Evolutionary conservation across 2,113 vertebrate genomes (phyloP).

Genomic region (Amia ocellicauda): DNA sequence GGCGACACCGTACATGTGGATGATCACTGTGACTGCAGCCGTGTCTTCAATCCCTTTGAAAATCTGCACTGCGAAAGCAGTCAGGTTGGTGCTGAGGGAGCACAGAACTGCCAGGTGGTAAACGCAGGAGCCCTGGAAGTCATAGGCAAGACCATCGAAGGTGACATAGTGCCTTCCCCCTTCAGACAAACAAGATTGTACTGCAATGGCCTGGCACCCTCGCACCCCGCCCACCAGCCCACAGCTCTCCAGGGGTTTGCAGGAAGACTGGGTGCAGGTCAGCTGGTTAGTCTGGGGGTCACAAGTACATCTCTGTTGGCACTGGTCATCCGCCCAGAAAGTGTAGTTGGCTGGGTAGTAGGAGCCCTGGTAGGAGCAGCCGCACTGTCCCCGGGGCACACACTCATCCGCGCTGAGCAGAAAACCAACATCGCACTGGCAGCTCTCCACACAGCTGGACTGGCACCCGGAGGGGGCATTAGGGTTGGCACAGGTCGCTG

Average conservation of each 20-base stretch:
- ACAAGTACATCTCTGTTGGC: conserved; percentile 31
- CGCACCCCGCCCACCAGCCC: background rate
- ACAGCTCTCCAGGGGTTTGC: background rate
- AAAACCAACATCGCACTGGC: conserved; percentile 50
- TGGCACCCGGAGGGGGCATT: conserved; percentile 29
- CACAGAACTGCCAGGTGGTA: conserved; percentile 32
- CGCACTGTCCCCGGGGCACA: conserved; percentile 42
- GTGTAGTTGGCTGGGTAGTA: conserved; percentile 46
- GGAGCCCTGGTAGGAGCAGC: conserved; percentile 38
- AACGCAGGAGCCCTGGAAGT: conserved; percentile 28
- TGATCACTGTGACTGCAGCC: conserved; percentile 17
- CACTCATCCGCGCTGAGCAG: conserved; percentile 50
- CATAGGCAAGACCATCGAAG: conserved; percentile 28
- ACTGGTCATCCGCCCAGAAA: conserved; percentile 39
- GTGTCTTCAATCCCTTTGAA: conserved; percentile 23
- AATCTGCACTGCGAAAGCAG: conserved; percentile 21
- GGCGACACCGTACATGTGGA: conserved; percentile 23
- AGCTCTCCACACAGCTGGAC: conserved; percentile 50
- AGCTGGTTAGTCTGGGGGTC: conserved; percentile 18
- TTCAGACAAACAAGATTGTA: conserved; percentile 23
- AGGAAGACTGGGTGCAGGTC: conserved; percentile 29
- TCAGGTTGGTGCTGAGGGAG: conserved; percentile 10
- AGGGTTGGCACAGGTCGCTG: conserved; percentile 44
- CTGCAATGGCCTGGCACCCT: background rate
- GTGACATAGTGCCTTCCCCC: conserved; percentile 15